Conservation (phyloP, 2,113 vertebrate genomes). For the Cephalopterus ornatus region DNA sequence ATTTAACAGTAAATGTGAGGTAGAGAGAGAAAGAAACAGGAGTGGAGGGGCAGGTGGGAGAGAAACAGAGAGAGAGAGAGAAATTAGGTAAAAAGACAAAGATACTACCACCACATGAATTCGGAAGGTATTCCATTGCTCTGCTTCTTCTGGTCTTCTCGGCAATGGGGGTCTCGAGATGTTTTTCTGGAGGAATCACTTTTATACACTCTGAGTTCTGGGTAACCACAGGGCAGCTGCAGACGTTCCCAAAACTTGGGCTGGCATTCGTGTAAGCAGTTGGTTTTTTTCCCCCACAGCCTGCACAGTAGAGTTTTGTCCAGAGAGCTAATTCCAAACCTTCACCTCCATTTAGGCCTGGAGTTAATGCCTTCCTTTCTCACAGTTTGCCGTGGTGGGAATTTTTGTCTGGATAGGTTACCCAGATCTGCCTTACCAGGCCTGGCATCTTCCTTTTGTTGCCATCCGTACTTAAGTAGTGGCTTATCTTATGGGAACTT, state of each 20-base stretch:
- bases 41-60: no score
- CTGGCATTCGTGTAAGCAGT: neutral
- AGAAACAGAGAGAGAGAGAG: neutral
- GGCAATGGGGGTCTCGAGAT: neutral
- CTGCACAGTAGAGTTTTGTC: neutral
- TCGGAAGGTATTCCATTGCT: neutral
- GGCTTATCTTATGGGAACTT: neutral
- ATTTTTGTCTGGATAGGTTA: neutral
- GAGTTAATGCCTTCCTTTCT: neutral
- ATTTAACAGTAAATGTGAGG: neutral
- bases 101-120: neutral
- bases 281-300: neutral
- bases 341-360: neutral
- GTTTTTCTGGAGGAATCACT: neutral
- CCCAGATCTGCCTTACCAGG: neutral
- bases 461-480: neutral
- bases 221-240: neutral
- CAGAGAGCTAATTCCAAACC: neutral
- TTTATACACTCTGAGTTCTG: neutral
- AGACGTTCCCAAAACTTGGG: neutral
- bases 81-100: neutral
- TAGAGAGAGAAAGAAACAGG: accelerated
- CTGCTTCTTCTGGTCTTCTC: neutral
- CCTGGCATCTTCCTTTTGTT: neutral
- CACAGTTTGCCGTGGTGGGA: neutral